Base-by-base conservation (phyloP, 1,140 invertebrate genomes). In the Papilio machaon region DNA sequence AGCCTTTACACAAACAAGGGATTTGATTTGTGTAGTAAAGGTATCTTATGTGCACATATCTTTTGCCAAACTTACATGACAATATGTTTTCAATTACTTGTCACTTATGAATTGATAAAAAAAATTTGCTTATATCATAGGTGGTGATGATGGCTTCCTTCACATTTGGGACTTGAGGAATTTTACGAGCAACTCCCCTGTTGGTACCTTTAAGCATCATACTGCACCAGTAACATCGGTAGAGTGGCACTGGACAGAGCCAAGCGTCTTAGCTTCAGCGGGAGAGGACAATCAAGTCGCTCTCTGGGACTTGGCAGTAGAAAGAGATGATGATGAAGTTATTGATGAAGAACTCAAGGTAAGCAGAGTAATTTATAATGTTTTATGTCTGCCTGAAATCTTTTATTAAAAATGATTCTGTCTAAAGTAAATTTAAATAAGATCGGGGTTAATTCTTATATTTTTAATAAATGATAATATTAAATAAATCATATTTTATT, bases 261-360 rank as follows among this genome's bases (percentile, higher is more conserved):
- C 97, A 1, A 98, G 98, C 58, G 98, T 99, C 0, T 97, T 99
- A 89, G 98, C 98, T 6, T 98, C 98, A 2, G 97, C 98, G 47
- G 98, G 98, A 3, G 97, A 97, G 81, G 99, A 99, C 94, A 97
- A 99, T 95, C 99, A 99, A 92, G 97, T 99, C n/a, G 98, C 98
- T 0, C 95, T 99, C 43, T 99, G 99, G 99, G 99, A 99, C 95
- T 95, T 99, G 76, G 97, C 98, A 1, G 96, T 99, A 1, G 99
- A 99, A 95, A 95, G 96, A 86, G 97, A 97, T 89, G 96, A 97
- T 87, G 94, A 96, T 79, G 95, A 95, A 87, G 88, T 95, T 64
- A 86, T 92, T 70, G 91, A 94, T 83, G 95, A 97, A 76, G 96
- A 97, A 81, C 91, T 96, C 80, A 95, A 96, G 85, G 96, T 96